These are phyloP conservation scores for Heliothis peltigera DNA, from an alignment of 2,888 invertebrate genomes.

Conservation along the genomic window DNA sequence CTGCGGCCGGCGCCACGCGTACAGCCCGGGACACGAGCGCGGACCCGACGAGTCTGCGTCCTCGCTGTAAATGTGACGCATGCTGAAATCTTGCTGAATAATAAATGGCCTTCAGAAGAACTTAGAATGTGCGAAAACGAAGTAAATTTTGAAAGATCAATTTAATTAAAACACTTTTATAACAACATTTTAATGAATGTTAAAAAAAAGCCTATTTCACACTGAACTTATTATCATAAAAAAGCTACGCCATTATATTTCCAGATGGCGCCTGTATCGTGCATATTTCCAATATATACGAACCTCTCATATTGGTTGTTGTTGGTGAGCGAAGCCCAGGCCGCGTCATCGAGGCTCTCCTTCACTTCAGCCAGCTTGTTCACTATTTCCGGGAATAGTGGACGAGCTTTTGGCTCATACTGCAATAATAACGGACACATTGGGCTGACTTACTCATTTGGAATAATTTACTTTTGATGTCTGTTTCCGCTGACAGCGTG, in stretches of 20 bases:
- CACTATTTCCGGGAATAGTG: slow-evolving; percentile 95
- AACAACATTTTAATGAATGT: no score
- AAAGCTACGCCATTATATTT: no score
- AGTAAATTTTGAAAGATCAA: no score
- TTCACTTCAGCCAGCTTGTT: slow-evolving; percentile 91
- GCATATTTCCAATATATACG: neutral
- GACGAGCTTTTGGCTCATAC: slow-evolving; percentile 97
- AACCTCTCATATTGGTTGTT: slow-evolving; percentile 82
- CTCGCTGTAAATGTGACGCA: slow-evolving; percentile 68
- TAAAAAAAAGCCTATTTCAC: no score
- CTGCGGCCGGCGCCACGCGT: slow-evolving; percentile 81
- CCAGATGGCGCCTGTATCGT: no score
- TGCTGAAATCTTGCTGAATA: neutral
- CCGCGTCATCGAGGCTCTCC: slow-evolving; percentile 86
- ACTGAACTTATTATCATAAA: no score
- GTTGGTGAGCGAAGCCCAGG: slow-evolving; percentile 78
- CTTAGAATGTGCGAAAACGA: no score
- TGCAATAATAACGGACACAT: slow-evolving; percentile 75
- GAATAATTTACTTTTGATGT: no score
- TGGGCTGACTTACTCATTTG: neutral
- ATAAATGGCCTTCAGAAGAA: no score
- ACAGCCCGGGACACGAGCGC: slow-evolving; percentile 83
- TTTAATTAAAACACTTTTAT: no score
- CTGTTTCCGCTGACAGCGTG: no score
- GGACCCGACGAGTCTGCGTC: slow-evolving; percentile 83